phyloP scores from a whole-genome alignment of 2,113 vertebrate species.

The Salvelinus namaycush region DNA sequence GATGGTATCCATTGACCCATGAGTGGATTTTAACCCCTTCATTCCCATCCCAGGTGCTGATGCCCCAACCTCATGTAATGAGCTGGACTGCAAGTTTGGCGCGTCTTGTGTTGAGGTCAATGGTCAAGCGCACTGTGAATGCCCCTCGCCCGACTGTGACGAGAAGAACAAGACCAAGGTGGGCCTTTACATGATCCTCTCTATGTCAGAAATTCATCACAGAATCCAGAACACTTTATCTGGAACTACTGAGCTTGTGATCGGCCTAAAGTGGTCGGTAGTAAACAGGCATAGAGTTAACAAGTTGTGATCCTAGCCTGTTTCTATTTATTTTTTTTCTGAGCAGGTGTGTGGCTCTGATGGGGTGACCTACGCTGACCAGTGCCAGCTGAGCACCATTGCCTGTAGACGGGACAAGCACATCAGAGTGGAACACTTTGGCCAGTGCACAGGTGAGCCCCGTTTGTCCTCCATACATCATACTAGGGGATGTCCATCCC shows the following conservation, averaged over 20 bases:
- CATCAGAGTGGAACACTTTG: slow-evolving; percentile 79
- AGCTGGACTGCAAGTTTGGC: slow-evolving; percentile 84
- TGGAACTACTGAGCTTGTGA: background rate
- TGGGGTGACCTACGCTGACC: slow-evolving; percentile 91
- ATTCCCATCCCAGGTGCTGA: slow-evolving; percentile 69
- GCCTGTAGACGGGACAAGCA: slow-evolving; percentile 88
- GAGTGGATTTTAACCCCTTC: background rate
- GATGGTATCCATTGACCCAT: background rate
- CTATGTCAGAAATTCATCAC: background rate
- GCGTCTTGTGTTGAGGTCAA: slow-evolving; percentile 82
- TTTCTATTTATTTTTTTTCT: background rate
- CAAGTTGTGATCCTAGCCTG: background rate
- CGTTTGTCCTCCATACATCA: slow-evolving; percentile 45
- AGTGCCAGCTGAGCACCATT: slow-evolving; percentile 93
- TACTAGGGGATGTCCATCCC: slow-evolving; percentile 23
- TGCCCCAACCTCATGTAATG: slow-evolving; percentile 76
- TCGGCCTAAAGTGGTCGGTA: background rate
- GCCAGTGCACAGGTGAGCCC: slow-evolving; percentile 89
- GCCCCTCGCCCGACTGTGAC: slow-evolving; percentile 82
- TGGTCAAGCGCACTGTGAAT: slow-evolving; percentile 86
- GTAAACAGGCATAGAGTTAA: background rate
- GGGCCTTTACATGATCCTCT: background rate
- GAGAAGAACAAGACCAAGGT: slow-evolving; percentile 87
- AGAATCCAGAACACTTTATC: background rate
- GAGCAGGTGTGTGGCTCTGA: slow-evolving; percentile 95